phyloP scores from a whole-genome alignment of 2,113 vertebrate species.

The Actenoides lindsayi region DNA sequence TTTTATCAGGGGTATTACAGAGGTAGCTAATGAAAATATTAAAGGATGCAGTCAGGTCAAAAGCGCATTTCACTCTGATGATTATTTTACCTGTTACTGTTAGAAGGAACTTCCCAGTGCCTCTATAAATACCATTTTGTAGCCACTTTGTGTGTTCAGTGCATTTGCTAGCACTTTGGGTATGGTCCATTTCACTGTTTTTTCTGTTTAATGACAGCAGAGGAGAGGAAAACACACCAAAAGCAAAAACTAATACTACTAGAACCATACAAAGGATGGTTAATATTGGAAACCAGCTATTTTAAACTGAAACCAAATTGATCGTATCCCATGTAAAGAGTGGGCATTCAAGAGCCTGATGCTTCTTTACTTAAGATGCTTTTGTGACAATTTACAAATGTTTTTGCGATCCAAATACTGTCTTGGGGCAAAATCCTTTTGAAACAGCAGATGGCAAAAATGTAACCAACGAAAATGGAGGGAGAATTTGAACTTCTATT shows the following conservation, averaged over 20 bases:
- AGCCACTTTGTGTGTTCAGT: not conserved
- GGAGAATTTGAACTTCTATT: not conserved
- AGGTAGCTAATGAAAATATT: not conserved
- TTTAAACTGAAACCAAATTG: not conserved
- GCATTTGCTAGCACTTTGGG: not conserved
- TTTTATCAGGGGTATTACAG: not conserved
- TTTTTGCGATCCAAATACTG: not conserved
- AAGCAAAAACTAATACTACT: not conserved
- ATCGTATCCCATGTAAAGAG: not conserved
- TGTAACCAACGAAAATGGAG: not conserved
- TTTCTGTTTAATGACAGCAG: not conserved
- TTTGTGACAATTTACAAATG: not conserved
- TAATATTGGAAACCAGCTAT: not conserved
- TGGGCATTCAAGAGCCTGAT: not conserved
- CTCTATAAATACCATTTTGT: not conserved
- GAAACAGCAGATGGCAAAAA: not conserved
- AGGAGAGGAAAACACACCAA: not conserved
- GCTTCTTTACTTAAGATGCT: not conserved
- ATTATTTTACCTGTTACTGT: not conserved
- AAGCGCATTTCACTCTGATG: slow-evolving; percentile 10
- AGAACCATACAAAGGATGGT: not conserved
- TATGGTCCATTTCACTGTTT: not conserved
- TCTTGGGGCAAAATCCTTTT: not conserved
- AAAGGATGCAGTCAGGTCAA: not conserved
- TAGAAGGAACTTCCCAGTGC: not conserved